Base-by-base conservation (phyloP, 2,797 vertebrate species). In the Acipenser oxyrinchus region DNA sequence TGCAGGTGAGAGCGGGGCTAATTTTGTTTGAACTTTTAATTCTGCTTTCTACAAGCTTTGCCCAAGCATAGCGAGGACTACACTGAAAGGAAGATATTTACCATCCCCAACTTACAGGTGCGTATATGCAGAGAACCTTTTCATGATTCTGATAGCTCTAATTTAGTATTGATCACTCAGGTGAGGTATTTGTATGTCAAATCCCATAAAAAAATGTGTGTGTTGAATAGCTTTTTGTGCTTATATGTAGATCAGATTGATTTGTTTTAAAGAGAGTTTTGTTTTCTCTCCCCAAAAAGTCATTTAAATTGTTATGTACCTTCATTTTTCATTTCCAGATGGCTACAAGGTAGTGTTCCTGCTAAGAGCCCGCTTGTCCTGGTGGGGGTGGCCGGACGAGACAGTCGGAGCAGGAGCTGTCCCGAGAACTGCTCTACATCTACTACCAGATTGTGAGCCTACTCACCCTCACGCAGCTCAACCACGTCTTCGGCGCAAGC, bases 371-470 rank as follows among this genome's bases (percentile, higher is more conserved):
- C 96, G 0, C 87, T 99, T 78, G 95, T 99, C 69, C 86, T 99
- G 77, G 97, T 99, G 74, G 93, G 94, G 0, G 95, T 98, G 76
- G 94, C 93, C 89, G 88, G 10, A 94, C 91, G 2, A 86, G 72
- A 69, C 95, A 98, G 80, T 96, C 95, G 0, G 95, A 96, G 69
- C 91, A 94, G 70, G 94, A 96, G 80, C 88, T 98, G 9, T 88
- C 92, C 8, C 93, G 97, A 0, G 95, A 99, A 82, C 88, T 99
- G 70, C 93, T 93, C 49, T 99, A 99, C 79, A 94, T 99, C 82
- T 99, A 97, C 86, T 96, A 96, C 81, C 95, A 98, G 86, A 98
- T 99, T 13, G 87, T 99, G 72, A 99, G 97, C 81, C 89, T 99
- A 64, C 92, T 99, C 1, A 99, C 96, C 0, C 91, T 93, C 73